Evolutionary conservation across 2,113 vertebrate genomes (phyloP), one percentile per base, ranked within the genome.

Genomic region (Pterophyllum scalare): DNA sequence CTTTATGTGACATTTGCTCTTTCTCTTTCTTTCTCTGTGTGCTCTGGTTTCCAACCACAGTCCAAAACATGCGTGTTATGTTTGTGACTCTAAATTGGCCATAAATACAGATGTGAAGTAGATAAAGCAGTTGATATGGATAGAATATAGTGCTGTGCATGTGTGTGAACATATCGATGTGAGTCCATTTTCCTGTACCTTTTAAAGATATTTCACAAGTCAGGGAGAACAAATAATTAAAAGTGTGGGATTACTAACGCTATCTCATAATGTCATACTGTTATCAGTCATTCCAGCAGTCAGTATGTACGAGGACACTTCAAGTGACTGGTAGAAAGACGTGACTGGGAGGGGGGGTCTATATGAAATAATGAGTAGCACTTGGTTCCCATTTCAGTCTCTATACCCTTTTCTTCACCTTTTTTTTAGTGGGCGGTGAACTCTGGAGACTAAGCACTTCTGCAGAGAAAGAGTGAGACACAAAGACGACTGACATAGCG

Each of bases 131-230:
- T 49, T 46, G 26, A 70, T 28, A 40, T 49, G 24, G 40, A 20
- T 20, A 7, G 19, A 49, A 28, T 49, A 12, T 3, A 70, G 43
- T 24, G 19, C 65, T 31, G 65, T 31, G 65, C 17, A 52, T 70
- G 19, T 70, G 26, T 52, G 17, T 52, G 24, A 31, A 52, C 31
- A 54, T 54, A 54, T 31, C 19, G 54, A 54, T 54, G 12, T 19
- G 11, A 54, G 26, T 54, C 46, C 46, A 54, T 72, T 72, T 59
- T 65, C 22, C 56, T 62, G 46, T 87, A 56, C 80, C 76, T 87
- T 86, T 72, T 59, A 56, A 78, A 72, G 49, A 62, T 84, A 77
- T 84, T 91, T 70, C 88, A 82, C 76, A 75, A 81, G 58, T 84
- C 38, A 49, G 52, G 60, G 60, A 77, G 75, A 65, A 83, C 3